Conservation (phyloP, 2,888 invertebrate genomes). For the Boloria selene region DNA sequence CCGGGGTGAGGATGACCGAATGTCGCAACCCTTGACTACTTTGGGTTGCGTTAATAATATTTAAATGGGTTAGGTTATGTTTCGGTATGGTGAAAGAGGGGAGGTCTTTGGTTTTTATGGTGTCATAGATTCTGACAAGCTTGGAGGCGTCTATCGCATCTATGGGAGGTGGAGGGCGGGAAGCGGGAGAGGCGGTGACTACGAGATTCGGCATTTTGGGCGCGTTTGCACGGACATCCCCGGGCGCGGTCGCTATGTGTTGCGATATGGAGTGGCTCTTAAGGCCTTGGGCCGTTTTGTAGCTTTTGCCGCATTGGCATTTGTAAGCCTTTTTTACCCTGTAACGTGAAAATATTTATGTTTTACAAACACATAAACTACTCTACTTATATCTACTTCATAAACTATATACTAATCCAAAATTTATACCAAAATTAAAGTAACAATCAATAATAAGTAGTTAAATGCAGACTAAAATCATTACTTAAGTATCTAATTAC, state of each 20-base stretch:
- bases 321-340: conserved; percentile 91
- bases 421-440: no score
- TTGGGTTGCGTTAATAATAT: conserved; percentile 54
- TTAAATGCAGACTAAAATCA: no score
- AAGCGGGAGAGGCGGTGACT: conserved; percentile 69
- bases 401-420: not conserved
- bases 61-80: conserved; percentile 61
- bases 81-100: conserved; percentile 71
- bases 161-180: conserved; percentile 48
- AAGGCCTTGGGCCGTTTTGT: conserved; percentile 90
- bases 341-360: conserved; percentile 45
- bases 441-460: no score
- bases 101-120: conserved; percentile 65
- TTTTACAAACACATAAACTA: not conserved
- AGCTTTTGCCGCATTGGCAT: conserved; percentile 93
- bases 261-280: conserved; percentile 85
- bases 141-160: conserved; percentile 63
- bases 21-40: conserved; percentile 44
- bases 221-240: conserved; percentile 38
- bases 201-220: conserved; percentile 64
- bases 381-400: not conserved
- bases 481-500: not conserved
- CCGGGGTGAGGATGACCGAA: conserved; percentile 75
- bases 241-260: conserved; percentile 52
- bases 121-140: conserved; percentile 72